A percentile compares a stretch with the other conserved stretches of the same genome.
phyloP scores from a whole-genome alignment of 2,888 invertebrate genomes.

The Acleris cristana region DNA sequence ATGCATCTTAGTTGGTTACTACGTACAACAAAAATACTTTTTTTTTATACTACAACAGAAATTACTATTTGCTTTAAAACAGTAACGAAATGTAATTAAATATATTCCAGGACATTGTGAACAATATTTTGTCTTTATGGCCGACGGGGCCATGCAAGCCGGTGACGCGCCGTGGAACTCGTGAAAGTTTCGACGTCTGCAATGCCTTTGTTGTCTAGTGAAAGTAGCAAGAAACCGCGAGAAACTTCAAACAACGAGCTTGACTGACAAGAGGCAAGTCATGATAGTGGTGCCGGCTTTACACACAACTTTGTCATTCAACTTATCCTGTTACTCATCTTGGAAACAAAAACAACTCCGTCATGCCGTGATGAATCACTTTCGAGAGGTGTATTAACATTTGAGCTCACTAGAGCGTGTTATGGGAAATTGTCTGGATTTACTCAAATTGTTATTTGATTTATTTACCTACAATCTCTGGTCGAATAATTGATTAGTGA shows the following conservation, averaged over 20 bases:
- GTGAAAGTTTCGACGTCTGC: constrained; percentile 18
- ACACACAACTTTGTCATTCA: constrained; percentile 37
- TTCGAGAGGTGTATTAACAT: constrained; percentile 6
- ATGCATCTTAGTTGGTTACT: too few relatives aligned
- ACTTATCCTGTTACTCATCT: constrained; percentile 29
- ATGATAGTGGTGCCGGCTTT: constrained; percentile 28
- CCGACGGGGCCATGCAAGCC: background rate
- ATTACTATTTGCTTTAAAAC: too few relatives aligned
- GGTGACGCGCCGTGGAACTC: background rate
- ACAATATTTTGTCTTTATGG: background rate
- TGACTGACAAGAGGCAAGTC: constrained; percentile 35
- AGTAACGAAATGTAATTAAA: background rate
- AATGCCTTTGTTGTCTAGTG: constrained; percentile 18
- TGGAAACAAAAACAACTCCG: constrained; percentile 29
- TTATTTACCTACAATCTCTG: too few relatives aligned
- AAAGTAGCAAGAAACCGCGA: constrained; percentile 25
- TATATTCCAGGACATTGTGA: background rate
- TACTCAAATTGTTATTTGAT: too few relatives aligned
- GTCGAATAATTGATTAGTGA: too few relatives aligned
- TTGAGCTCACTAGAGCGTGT: background rate
- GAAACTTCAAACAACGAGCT: constrained; percentile 26
- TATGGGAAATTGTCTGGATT: background rate
- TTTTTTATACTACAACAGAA: too few relatives aligned
- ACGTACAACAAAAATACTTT: too few relatives aligned
- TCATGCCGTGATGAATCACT: constrained; percentile 22